Evolutionary conservation across 2,797 vertebrate genomes (phyloP), one percentile per base, ranked within the genome.

Genomic region (Betta splendens): DNA sequence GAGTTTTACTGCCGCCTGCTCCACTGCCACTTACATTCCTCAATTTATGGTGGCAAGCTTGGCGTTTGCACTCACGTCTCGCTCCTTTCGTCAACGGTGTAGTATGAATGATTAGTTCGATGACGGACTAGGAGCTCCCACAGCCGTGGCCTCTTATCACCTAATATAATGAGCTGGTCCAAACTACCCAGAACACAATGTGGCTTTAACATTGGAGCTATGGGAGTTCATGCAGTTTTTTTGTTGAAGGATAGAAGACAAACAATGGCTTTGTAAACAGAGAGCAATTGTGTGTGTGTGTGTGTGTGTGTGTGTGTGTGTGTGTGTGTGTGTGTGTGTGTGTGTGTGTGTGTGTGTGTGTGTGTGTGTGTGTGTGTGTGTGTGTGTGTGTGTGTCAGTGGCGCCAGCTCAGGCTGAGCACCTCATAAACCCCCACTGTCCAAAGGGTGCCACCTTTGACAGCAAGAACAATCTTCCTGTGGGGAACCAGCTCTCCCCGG

Each of bases 361-460:
- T 84, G 77, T 43, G 35, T 75, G 64, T 85, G 47, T 52, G 66
- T 71, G 69, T 80, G 54, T 66, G 37, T 5, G 50, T 69, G 75
- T 48, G 44, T 77, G 72, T 85, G 58, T 77, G 72, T 85, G 58
- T 80, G 63, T 84, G 64, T 72, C 47, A 0, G 75, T 89, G 91
- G 92, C 91, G 90, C 93, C 93, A 93, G 90, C 86, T 84, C 83
- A 79, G 86, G 79, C 88, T 75, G 25, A 79, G 89, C 84, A 84
- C 69, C 90, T 91, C 90, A 80, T 93, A 93, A 93, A 93, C 86
- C 75, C 74, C 64, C 69, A 70, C 77, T 84, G 86, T 89, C 84
- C 67, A 49, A 77, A 72, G 78, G 80, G 85, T 79, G 45, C 83
- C 83, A 87, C 87, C 83, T 85, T 81, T 82, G 71, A 84, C 83